A percentile compares a stretch with the other conserved stretches of the same genome.
Evolutionary conservation across 1,140 invertebrate genomes (phyloP).

Genomic region (Euura saliciscinereae): DNA sequence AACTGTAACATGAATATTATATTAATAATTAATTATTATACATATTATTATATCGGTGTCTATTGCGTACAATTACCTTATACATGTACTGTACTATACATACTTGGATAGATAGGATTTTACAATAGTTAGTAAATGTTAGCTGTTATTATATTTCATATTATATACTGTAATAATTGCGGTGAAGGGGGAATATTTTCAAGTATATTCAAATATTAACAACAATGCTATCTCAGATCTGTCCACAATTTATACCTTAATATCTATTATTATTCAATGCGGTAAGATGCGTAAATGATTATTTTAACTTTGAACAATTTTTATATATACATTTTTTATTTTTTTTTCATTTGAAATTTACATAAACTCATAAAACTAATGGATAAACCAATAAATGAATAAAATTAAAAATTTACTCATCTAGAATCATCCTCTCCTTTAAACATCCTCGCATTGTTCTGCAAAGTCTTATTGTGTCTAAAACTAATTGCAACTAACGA

Average conservation of each 20-base stretch:
- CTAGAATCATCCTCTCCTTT: no score
- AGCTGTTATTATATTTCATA: conserved; percentile 28
- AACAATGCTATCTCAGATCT: conserved; percentile 21
- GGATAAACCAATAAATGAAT: conserved; percentile 27
- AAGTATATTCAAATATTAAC: background rate
- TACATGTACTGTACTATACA: conserved; percentile 38
- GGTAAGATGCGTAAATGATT: background rate
- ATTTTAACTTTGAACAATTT: background rate
- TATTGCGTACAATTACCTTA: background rate
- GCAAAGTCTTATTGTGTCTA: no score
- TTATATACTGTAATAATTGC: conserved; percentile 10
- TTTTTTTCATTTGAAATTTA: no score
- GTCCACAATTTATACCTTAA: conserved; percentile 18
- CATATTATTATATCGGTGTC: conserved; percentile 26
- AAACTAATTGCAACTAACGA: no score
- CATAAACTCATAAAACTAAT: conserved; percentile 8
- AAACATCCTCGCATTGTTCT: no score
- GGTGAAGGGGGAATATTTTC: conserved; percentile 9
- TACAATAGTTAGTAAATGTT: conserved; percentile 50
- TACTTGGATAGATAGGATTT: conserved; percentile 42
- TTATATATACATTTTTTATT: background rate
- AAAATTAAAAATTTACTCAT: conserved; percentile 19
- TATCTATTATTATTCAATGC: background rate
- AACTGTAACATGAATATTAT: conserved; percentile 54
- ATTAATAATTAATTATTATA: conserved; percentile 24